phyloP scores from a whole-genome alignment of 2,888 invertebrate genomes.

The Metalampra italica region DNA sequence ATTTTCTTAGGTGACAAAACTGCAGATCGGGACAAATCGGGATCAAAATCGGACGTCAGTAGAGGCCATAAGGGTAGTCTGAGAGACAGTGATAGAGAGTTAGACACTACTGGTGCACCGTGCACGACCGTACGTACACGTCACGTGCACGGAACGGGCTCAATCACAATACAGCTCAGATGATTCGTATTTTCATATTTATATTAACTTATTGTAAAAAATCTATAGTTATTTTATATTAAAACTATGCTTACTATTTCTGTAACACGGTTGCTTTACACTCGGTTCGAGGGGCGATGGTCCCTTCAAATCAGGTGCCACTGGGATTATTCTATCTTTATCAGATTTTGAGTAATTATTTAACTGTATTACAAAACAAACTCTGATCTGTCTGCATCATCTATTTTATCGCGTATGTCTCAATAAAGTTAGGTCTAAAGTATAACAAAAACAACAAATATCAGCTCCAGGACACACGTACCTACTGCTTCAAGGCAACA shows the following conservation, averaged over 20 bases:
- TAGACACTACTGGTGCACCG: slow-evolving; percentile 34
- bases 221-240: slow-evolving; percentile 60
- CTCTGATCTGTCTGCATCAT: not conserved
- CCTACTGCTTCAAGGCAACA: slow-evolving; percentile 2
- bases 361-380: slow-evolving; percentile 5
- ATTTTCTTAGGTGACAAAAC: too few relatives aligned
- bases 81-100: slow-evolving; percentile 40
- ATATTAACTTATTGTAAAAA: slow-evolving; percentile 71
- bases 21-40: too few relatives aligned
- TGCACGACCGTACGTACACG: slow-evolving; percentile 17
- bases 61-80: slow-evolving; percentile 7
- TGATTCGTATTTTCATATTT: slow-evolving; percentile 62
- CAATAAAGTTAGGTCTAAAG: slow-evolving; percentile 6
- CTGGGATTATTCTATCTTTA: slow-evolving; percentile 9
- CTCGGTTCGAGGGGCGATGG: slow-evolving; percentile 19
- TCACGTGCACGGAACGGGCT: slow-evolving; percentile 39
- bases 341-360: slow-evolving; percentile 11
- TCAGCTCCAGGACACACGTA: not conserved
- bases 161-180: slow-evolving; percentile 77
- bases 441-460: slow-evolving; percentile 6
- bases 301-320: slow-evolving; percentile 22
- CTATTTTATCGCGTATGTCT: not conserved
- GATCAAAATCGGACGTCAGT: too few relatives aligned
- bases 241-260: slow-evolving; percentile 48
- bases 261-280: slow-evolving; percentile 20